These are phyloP conservation scores for Bradypodion ventrale DNA, from an alignment of 2,797 vertebrate species.

Conservation along the genomic window DNA sequence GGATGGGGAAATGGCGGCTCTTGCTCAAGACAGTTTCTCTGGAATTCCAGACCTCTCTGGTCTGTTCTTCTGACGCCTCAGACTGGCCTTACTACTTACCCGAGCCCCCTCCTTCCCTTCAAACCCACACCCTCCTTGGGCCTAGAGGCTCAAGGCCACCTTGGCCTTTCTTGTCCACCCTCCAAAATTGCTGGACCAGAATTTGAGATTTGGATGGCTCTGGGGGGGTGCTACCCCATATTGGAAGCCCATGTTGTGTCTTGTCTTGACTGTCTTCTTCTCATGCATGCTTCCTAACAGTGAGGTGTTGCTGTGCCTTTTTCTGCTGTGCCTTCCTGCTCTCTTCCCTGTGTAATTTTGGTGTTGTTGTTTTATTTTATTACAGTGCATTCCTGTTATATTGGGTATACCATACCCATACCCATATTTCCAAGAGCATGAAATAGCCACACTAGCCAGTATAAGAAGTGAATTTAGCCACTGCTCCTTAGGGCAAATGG, in stretches of 20 bases:
- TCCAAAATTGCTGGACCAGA: no score
- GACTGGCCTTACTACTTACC: background rate
- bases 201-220: background rate
- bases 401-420: background rate
- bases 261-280: background rate
- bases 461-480: background rate
- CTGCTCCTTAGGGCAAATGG: background rate
- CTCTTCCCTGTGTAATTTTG: background rate
- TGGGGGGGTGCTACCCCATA: no score
- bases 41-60: background rate
- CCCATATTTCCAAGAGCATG: background rate
- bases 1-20: background rate
- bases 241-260: background rate
- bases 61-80: background rate
- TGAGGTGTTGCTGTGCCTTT: background rate
- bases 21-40: background rate
- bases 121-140: background rate
- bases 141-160: background rate
- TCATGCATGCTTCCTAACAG: background rate
- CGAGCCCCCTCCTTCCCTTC: background rate
- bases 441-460: background rate
- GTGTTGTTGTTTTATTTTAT: background rate
- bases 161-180: background rate
- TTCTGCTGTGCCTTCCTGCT: background rate
- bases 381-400: slow-evolving; percentile 42